A percentile compares a stretch with the other conserved stretches of the same genome.
Evolutionary conservation across 2,113 vertebrate species (phyloP).

Genomic region (Hemichromis elongatus): DNA sequence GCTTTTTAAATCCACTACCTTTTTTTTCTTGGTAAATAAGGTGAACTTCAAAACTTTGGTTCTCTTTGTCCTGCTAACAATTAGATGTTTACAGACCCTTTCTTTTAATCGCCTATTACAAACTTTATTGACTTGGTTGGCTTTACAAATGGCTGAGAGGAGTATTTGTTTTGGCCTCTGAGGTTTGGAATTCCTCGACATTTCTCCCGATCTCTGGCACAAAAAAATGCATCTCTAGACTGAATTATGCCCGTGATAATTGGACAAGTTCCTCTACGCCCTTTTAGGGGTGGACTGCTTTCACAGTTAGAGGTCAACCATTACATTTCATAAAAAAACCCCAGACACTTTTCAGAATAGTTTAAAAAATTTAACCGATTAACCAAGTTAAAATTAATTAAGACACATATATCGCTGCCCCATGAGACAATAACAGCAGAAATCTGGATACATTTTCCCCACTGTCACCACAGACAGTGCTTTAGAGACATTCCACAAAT

Average conservation of each 20-base stretch:
- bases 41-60: background rate
- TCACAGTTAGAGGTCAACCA: background rate
- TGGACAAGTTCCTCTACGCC: conserved; percentile 3
- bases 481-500: background rate
- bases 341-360: background rate
- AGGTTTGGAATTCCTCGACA: conserved; percentile 20
- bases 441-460: background rate
- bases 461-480: background rate
- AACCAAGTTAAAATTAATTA: background rate
- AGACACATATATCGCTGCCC: background rate
- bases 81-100: background rate
- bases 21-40: background rate
- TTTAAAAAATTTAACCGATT: background rate
- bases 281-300: background rate
- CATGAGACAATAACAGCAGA: background rate
- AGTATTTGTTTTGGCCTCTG: conserved; percentile 42
- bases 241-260: conserved; percentile 18
- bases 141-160: conserved; percentile 5
- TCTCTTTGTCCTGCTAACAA: background rate
- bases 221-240: background rate
- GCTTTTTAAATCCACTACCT: background rate
- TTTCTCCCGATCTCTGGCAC: conserved; percentile 4
- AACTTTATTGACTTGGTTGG: conserved; percentile 37
- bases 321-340: background rate
- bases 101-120: conserved; percentile 30